These are phyloP conservation scores for Schizopygopsis pylzovi DNA, from an alignment of 2,797 vertebrate species.

Conservation along the genomic window DNA sequence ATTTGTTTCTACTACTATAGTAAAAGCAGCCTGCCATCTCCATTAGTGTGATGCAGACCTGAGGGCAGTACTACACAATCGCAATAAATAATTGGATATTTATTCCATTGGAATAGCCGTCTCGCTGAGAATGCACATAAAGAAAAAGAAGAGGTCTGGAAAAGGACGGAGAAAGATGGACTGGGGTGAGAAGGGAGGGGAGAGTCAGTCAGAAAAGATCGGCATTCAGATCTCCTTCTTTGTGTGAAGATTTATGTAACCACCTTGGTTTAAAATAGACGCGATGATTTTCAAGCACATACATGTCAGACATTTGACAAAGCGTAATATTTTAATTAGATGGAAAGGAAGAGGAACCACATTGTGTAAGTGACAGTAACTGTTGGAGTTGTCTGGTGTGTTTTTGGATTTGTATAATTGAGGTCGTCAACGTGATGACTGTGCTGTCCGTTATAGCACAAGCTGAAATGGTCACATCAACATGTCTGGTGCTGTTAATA, in stretches of 20 bases:
- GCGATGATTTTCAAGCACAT: constrained; percentile 13
- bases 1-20: constrained; percentile 49
- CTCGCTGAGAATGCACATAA: constrained; percentile 38
- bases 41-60: constrained; percentile 56
- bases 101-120: constrained; percentile 45
- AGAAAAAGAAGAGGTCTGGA: constrained; percentile 23
- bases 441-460: not conserved
- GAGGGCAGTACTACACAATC: constrained; percentile 47
- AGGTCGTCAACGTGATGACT: not conserved
- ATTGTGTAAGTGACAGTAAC: constrained; percentile 25
- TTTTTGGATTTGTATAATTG: constrained; percentile 30
- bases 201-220: constrained; percentile 31
- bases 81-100: constrained; percentile 56
- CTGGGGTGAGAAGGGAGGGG: constrained; percentile 6
- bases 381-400: constrained; percentile 8
- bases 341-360: constrained; percentile 3
- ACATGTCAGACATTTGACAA: constrained; percentile 40
- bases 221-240: constrained; percentile 11
- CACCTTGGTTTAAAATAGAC: constrained; percentile 38
- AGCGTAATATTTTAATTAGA: constrained; percentile 39
- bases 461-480: not conserved
- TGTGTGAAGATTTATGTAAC: constrained; percentile 41
- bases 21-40: constrained; percentile 57
- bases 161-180: constrained; percentile 3
- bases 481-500: not conserved